phyloP scores from a whole-genome alignment of 1,140 invertebrate genomes.

The Bombus pascuorum region DNA sequence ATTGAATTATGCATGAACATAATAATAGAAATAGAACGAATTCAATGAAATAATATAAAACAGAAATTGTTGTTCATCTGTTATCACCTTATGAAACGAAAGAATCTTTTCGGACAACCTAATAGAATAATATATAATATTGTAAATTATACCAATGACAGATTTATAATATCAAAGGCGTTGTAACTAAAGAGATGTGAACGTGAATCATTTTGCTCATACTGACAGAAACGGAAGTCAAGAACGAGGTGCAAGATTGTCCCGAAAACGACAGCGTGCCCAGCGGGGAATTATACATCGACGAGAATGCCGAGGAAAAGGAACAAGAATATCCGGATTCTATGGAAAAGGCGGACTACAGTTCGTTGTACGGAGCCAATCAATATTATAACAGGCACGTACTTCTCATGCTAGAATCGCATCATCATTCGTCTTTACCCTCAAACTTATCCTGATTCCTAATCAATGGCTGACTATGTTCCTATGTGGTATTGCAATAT shows the following conservation, averaged over 20 bases:
- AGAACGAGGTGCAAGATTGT: slow-evolving; percentile 81
- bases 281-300: slow-evolving; percentile 78
- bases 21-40: too few species aligned
- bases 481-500: background rate
- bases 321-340: slow-evolving; percentile 80
- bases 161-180: background rate
- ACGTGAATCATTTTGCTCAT: slow-evolving; percentile 29
- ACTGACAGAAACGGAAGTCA: slow-evolving; percentile 79
- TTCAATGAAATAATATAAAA: too few species aligned
- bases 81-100: too few species aligned
- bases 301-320: slow-evolving; percentile 80
- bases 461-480: background rate
- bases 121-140: too few species aligned
- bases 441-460: too few species aligned
- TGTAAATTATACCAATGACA: background rate
- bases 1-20: too few species aligned
- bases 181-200: slow-evolving; percentile 10
- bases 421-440: background rate
- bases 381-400: slow-evolving; percentile 88
- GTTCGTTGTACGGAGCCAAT: slow-evolving; percentile 82
- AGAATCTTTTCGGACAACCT: too few species aligned
- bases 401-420: background rate
- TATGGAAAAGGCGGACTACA: slow-evolving; percentile 80
- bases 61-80: too few species aligned
- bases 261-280: slow-evolving; percentile 79